Base-by-base conservation (phyloP, 2,888 invertebrate species). In the Andrena bicolor region DNA sequence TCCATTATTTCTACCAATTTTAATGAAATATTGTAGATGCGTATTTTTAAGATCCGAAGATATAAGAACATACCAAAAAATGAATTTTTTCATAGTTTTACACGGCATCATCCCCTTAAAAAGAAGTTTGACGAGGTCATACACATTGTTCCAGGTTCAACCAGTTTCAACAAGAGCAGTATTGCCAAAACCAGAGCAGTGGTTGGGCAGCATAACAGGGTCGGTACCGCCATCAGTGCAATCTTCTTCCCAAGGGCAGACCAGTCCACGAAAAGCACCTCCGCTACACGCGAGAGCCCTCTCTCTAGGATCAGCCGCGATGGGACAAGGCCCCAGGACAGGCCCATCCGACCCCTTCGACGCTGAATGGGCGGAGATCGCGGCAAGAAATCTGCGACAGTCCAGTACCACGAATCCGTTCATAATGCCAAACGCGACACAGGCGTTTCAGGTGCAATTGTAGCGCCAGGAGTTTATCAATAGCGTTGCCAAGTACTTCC, bases 121-220 rank as follows among this genome's bases (percentile, higher is more conserved):
- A 20, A 68, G 30, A 7, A 20, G 23, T 20, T 56, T 56, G 23
- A 73, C 41, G 58, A 41, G 26, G 32, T n/a, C 72, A 20, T 78
- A 23, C 20, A 56, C 53, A 77, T 60, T 32, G 32, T 76, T 82
- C 85, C 86, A 94, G 92, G 89, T 94, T 26, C 94, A 94, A 82
- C 90, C 94, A 2, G 93, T 94, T 2, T 93, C 94, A 65, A 93
- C 95, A 80, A 89, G 91, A 23, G 87, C 90, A 32, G 92, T 92
- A 76, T 95, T 97, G 92, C 97, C 97, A 32, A 97, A 96, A 93
- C 97, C 97, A 0, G 97, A 97, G 89, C 97, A 97, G 90, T 97
- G 97, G 97, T 94, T 98, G 86, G 97, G 97, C 8, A 96, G 96
- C 89, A 96, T 97, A 61, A 96, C 96, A 16, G 95, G 95, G 85